Evolutionary conservation across 2,888 invertebrate genomes (phyloP), one percentile per base, ranked within the genome.

Genomic region (Macropis europaea): DNA sequence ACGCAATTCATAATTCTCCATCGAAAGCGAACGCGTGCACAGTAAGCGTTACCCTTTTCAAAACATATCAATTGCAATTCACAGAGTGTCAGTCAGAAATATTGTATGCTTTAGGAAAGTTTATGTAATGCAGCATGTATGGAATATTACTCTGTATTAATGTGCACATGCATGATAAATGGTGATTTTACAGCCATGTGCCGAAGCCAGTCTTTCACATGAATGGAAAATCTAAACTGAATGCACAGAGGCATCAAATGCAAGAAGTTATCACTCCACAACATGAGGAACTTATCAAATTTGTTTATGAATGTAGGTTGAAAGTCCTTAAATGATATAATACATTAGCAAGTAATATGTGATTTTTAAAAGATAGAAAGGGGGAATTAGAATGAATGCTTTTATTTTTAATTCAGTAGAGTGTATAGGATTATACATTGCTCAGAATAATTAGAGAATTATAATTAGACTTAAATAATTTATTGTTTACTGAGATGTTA

Each of bases 211-310:
- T 95, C 82, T 97, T 96, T 90, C 94, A 96, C 90, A 93, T 93
- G 89, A 93, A 93, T 90, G 92, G 93, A 74, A 93, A 92, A 89
- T 92, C 93, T 86, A 93, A 92, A 90, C 92, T 90, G 91, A 92
- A 90, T 91, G 92, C 92, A 86, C 93, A 88, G 90, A 92, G 89
- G 90, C 92, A 92, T 83, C 87, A 92, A 90, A 90, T 93, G 90
- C 90, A 93, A 77, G 93, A 94, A 88, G 91, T 90, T 52, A 92
- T 94, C 75, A 93, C 93, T 67, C 96, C 96, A 61, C 95, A 96
- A 85, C 96, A 97, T 88, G 96, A 96, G 88, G 96, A 96, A 91
- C 94, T 97, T 79, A 95, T 97, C 86, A 94, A 94, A 91, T 97
- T 93, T 90, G 94, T 97, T 85, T 94, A 95, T 90, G 96, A 96